Evolutionary conservation across 2,113 vertebrate species (phyloP), one percentile per base, ranked within the genome.

Genomic region (Leucosticte australis): DNA sequence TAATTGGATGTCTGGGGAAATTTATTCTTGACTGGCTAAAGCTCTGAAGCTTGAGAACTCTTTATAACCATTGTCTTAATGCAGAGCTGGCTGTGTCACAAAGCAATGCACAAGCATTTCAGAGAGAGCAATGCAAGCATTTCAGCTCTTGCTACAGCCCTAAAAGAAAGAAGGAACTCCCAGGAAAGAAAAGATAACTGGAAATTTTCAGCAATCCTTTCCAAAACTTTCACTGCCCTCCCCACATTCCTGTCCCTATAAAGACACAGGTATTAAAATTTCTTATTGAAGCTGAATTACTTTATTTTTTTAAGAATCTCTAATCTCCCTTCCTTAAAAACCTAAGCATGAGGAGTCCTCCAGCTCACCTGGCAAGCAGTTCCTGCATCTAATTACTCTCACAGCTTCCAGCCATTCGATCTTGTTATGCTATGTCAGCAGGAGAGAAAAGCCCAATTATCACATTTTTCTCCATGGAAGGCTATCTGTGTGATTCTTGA

Each of bases 381-480:
- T 86, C 68, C 83, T 95, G 33, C 71, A 55, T 42, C 79, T 95
- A 96, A 97, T 94, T 96, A 93, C 71, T 92, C 85, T 93, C 95
- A 80, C 88, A 95, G 95, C 83, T 93, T 96, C 90, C 83, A 96
- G 88, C 64, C 83, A 83, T 92, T 94, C 3, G 2, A 80, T 86
- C 68, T 92, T 93, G 46, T 86, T 94, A 88, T 96, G 90, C 89
- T 95, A 93, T 86, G 71, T 94, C 95, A 97, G 92, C 85, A 93
- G 90, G 92, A 92, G 63, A 73, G 79, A 93, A 93, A 88, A 86
- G 71, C 63, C 82, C 79, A 86, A 88, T 93, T 94, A 95, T 39
- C 49, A 57, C n/a, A 1, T 27, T 80, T 89, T 94, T 89, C 83
- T 56, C 83, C 44, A 44, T 35, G 21, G 71, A 92, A 67, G 27